Percentiles rank a stretch among this genome's conserved stretches.
phyloP scores from a whole-genome alignment of 2,888 invertebrate species.

The Marasmarcha lunaedactyla region DNA sequence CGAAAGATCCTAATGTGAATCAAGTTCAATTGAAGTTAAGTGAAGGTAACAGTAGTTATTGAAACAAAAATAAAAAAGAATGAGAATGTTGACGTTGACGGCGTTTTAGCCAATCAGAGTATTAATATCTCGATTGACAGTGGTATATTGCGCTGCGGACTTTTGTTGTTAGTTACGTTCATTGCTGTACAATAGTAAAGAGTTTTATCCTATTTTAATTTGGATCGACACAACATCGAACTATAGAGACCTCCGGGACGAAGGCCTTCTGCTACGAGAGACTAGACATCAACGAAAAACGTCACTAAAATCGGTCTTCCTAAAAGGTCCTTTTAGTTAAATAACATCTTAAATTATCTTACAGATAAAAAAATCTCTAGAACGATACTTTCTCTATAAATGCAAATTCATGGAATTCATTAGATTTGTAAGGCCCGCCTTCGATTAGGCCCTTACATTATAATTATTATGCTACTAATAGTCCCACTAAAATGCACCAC shows the following conservation, averaged over 20 bases:
- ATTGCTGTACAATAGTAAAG: too few relatives aligned
- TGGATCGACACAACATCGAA: too few relatives aligned
- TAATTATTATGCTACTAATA: slow-evolving; percentile 56
- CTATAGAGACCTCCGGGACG: slow-evolving; percentile 35
- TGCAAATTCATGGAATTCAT: slow-evolving; percentile 72
- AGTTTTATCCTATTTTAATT: not conserved
- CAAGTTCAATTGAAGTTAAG: too few relatives aligned
- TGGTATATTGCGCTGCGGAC: too few relatives aligned
- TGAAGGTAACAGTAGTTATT: too few relatives aligned
- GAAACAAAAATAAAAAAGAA: too few relatives aligned
- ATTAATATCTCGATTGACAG: too few relatives aligned
- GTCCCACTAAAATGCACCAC: slow-evolving; percentile 35
- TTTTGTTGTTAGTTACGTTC: too few relatives aligned
- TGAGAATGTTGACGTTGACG: too few relatives aligned
- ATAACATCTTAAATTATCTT: slow-evolving; percentile 52
- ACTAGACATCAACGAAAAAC: slow-evolving; percentile 61
- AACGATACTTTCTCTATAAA: slow-evolving; percentile 67
- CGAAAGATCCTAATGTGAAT: too few relatives aligned
- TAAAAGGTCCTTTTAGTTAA: slow-evolving; percentile 38
- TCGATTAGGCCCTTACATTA: slow-evolving; percentile 36
- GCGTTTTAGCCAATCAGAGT: too few relatives aligned
- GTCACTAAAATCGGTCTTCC: slow-evolving; percentile 42
- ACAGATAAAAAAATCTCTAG: slow-evolving; percentile 66
- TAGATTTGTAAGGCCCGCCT: slow-evolving; percentile 45
- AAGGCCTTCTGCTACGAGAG: slow-evolving; percentile 40